These are phyloP conservation scores for Sitodiplosis mosellana DNA, from an alignment of 1,140 invertebrate species.

Conservation along the genomic window DNA sequence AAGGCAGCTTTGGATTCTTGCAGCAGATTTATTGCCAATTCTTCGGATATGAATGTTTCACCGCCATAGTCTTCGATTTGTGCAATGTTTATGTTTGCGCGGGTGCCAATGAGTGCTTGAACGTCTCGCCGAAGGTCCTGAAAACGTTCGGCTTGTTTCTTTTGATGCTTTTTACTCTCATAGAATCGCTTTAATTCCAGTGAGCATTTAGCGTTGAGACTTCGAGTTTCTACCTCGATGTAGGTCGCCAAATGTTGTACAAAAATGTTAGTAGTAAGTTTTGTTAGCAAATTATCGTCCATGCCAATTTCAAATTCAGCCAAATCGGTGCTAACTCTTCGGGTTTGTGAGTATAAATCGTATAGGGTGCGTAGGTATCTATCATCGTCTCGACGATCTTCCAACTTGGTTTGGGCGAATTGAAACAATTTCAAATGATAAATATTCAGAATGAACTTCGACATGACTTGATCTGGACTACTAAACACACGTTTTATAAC, in stretches of 20 bases:
- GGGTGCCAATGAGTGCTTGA: constrained; percentile 78
- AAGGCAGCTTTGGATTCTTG: constrained; percentile 86
- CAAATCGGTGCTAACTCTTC: constrained; percentile 53
- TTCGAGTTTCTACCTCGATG: constrained; percentile 49
- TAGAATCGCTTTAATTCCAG: constrained; percentile 72
- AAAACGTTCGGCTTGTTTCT: constrained; percentile 64
- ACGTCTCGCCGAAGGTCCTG: constrained; percentile 83
- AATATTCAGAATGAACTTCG: constrained; percentile 92
- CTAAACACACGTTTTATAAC: constrained; percentile 85
- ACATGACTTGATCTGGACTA: constrained; percentile 96
- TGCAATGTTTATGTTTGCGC: constrained; percentile 83
- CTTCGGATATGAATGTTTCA: constrained; percentile 93
- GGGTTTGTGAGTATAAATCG: constrained; percentile 72
- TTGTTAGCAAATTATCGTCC: constrained; percentile 61
- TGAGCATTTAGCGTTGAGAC: constrained; percentile 53
- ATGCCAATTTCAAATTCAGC: constrained; percentile 57
- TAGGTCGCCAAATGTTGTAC: constrained; percentile 60
- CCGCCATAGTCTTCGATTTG: constrained; percentile 90
- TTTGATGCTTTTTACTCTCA: constrained; percentile 78
- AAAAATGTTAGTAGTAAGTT: constrained; percentile 70
- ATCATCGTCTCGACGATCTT: constrained; percentile 58
- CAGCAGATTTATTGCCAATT: constrained; percentile 82
- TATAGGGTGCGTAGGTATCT: constrained; percentile 76
- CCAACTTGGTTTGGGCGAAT: constrained; percentile 61
- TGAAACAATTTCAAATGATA: constrained; percentile 85